Conservation (phyloP, 2,797 vertebrate genomes). For the Cheirogaleus major region DNA sequence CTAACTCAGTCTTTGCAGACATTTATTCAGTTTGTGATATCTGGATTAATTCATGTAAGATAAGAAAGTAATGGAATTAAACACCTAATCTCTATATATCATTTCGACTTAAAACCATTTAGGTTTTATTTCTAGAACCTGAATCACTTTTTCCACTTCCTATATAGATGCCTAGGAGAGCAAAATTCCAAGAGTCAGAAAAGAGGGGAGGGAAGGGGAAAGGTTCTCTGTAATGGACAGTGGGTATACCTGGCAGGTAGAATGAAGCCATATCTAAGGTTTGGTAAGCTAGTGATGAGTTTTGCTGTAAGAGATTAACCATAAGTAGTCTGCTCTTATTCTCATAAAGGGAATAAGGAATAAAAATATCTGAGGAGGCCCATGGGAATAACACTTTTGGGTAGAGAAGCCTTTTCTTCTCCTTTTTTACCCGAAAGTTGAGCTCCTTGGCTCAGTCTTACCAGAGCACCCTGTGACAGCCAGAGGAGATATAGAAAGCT, state of each 20-base stretch:
- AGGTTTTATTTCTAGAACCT: background rate
- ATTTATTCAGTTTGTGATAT: background rate
- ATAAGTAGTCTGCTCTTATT: background rate
- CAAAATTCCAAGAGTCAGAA: background rate
- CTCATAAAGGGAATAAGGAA: background rate
- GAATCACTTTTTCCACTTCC: background rate
- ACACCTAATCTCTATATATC: background rate
- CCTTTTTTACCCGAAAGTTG: background rate
- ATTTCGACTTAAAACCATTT: background rate
- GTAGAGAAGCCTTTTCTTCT: background rate
- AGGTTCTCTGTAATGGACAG: background rate
- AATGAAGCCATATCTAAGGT: background rate
- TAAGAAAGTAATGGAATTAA: background rate
- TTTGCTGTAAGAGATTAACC: background rate
- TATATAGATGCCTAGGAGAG: background rate
- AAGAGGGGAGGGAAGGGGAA: no score
- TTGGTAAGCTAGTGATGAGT: background rate
- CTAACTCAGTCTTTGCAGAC: background rate
- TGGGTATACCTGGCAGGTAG: background rate
- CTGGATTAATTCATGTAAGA: background rate
- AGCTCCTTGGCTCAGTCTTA: background rate
- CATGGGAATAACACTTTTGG: background rate
- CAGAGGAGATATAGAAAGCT: background rate
- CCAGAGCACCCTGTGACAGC: background rate
- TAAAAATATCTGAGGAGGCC: background rate